Evolutionary conservation across 2,113 vertebrate genomes (phyloP), one percentile per base, ranked within the genome.

Genomic region (Irena cyanogastra): DNA sequence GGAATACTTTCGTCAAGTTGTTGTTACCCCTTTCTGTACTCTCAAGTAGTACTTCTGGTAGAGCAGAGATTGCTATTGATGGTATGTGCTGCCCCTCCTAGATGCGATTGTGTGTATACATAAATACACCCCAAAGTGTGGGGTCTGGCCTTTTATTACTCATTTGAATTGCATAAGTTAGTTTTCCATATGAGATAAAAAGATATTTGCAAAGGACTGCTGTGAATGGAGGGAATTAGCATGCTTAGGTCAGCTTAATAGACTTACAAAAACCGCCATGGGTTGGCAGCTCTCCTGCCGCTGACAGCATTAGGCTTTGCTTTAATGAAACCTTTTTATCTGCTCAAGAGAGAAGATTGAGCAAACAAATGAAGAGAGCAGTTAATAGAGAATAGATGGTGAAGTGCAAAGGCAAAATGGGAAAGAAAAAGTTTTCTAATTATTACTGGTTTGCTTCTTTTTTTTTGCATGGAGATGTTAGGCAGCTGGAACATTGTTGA

Each of bases 321-420:
- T 91, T 94, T 95, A 94, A 94, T 94, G 75, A 96, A 95, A 90
- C 50, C 50, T 65, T 93, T 91, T 90, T 92, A 94, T 94, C 77
- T 91, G 74, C 83, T 94, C 41, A 87, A 52, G 87, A 87, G 72
- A 82, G 72, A 59, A 63, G 83, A 82, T 15, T 68, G 72, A 92
- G 87, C 79, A 95, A 95, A 93, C 63, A 95, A 94, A 94, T 61
- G n/a, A 91, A 93, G 45, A 93, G 87, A 83, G 35, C 54, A 63
- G 90, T 93, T 91, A 91, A 86, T 93, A 75, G 76, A 96, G 71
- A 84, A 53, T 69, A 91, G 70, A 42, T 60, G 37, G 42, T 85
- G 27, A 93, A 74, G 33, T 80, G 59, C 39, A 61, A 90, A 91
- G 39, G 63, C n/a, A 80, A 92, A 94, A 89, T 52, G 21, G 16